These are phyloP conservation scores for Atethmia centrago DNA, from an alignment of 2,888 invertebrate genomes.

Conservation along the genomic window DNA sequence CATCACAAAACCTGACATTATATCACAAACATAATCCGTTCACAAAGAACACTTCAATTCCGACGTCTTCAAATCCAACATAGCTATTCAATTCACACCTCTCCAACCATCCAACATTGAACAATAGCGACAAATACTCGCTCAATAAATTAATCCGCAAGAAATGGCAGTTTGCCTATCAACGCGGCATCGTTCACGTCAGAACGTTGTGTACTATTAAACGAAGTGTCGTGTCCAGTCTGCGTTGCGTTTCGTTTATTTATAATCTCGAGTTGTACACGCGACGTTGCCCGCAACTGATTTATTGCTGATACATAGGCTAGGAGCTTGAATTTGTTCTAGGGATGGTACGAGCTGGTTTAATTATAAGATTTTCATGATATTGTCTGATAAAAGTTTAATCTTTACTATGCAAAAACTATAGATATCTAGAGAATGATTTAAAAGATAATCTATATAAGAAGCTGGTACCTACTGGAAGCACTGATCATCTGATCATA, in stretches of 20 bases:
- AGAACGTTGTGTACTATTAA: slow-evolving; percentile 66
- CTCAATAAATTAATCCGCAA: slow-evolving; percentile 55
- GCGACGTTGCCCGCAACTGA: slow-evolving; percentile 65
- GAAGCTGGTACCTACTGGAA: background rate
- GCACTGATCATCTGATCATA: background rate
- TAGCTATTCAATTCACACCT: slow-evolving; percentile 42
- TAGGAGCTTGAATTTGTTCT: slow-evolving; percentile 59
- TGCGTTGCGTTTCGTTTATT: slow-evolving; percentile 72
- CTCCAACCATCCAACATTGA: slow-evolving; percentile 36
- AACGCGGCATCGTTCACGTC: slow-evolving; percentile 55
- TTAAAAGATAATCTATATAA: background rate
- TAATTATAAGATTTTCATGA: background rate
- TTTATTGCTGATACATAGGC: slow-evolving; percentile 66
- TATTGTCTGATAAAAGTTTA: background rate
- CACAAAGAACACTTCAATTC: background rate
- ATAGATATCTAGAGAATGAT: background rate
- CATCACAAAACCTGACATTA: background rate
- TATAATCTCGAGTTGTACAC: slow-evolving; percentile 70
- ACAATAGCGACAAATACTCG: slow-evolving; percentile 62
- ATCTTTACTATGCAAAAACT: background rate
- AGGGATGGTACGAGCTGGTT: slow-evolving; percentile 6
- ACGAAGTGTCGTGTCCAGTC: slow-evolving; percentile 62
- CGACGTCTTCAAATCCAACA: background rate
- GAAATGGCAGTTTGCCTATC: slow-evolving; percentile 57
- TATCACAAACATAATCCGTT: background rate